Evolutionary conservation across 2,888 invertebrate species (phyloP).

Genomic region (Lepidochrysops patricia): DNA sequence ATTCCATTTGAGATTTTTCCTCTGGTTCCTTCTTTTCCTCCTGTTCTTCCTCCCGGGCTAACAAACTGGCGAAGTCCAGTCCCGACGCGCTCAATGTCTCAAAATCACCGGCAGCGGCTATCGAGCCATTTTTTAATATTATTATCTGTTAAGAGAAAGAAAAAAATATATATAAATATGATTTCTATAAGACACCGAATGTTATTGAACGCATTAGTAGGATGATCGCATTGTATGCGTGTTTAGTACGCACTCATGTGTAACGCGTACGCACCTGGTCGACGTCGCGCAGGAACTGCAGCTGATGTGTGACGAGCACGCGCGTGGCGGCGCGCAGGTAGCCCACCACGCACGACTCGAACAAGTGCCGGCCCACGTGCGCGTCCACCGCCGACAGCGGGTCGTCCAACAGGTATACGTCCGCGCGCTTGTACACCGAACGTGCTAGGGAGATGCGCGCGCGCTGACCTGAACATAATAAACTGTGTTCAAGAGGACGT

Average conservation of each 20-base stretch:
- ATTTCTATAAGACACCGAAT: too few species aligned
- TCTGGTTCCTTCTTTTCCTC: slow-evolving; percentile 42
- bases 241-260: background rate
- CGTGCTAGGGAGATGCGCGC: slow-evolving; percentile 92
- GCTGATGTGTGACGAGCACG: slow-evolving; percentile 85
- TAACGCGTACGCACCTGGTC: slow-evolving; percentile 46
- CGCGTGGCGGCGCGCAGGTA: slow-evolving; percentile 81
- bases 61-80: slow-evolving; percentile 83
- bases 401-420: slow-evolving; percentile 92
- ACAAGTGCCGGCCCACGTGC: slow-evolving; percentile 90
- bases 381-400: slow-evolving; percentile 95
- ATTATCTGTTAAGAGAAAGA: slow-evolving; percentile 53
- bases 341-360: slow-evolving; percentile 84
- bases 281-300: slow-evolving; percentile 79
- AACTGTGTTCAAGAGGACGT: too few species aligned
- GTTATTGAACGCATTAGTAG: too few species aligned
- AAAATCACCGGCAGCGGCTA: slow-evolving; percentile 80
- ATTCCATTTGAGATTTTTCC: slow-evolving; percentile 30
- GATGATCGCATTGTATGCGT: too few species aligned
- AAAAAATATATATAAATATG: background rate
- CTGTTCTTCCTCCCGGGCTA: slow-evolving; percentile 71
- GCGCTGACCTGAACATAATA: slow-evolving; percentile 88
- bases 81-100: slow-evolving; percentile 82
- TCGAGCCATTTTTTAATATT: slow-evolving; percentile 73
- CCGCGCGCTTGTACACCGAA: slow-evolving; percentile 88